Evolutionary conservation across 2,888 invertebrate genomes (phyloP).

Genomic region (Chelonus formosanus): DNA sequence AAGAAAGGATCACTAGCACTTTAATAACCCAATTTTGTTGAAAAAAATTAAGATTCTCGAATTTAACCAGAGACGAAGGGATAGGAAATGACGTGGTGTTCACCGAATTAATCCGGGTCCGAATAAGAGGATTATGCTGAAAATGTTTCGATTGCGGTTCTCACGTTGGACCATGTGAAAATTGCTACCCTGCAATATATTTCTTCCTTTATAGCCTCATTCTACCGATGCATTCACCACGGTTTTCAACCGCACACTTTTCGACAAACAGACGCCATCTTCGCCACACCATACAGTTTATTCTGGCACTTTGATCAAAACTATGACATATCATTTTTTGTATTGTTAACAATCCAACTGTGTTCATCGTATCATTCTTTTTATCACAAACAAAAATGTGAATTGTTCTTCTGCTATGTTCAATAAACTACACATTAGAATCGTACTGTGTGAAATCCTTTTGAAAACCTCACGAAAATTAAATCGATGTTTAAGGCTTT

Average conservation of each 20-base stretch:
- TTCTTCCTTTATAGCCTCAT: slow-evolving; percentile 13
- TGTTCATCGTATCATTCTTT: too few species aligned
- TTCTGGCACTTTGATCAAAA: slow-evolving; percentile 1
- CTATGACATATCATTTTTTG: background rate
- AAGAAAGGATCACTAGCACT: too few species aligned
- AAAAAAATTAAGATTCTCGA: too few species aligned
- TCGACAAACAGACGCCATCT: slow-evolving; percentile 6
- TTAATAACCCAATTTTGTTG: too few species aligned
- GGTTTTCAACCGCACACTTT: background rate
- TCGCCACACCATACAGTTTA: background rate
- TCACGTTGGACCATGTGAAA: slow-evolving; percentile 11
- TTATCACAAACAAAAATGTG: too few species aligned
- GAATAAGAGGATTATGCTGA: slow-evolving; percentile 55
- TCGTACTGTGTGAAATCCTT: too few species aligned
- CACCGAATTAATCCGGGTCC: slow-evolving; percentile 48
- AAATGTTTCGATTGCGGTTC: slow-evolving; percentile 53
- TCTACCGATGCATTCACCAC: slow-evolving; percentile 5
- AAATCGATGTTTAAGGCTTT: too few species aligned
- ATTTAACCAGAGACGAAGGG: background rate
- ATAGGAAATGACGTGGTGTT: slow-evolving; percentile 38
- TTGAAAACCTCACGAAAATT: too few species aligned
- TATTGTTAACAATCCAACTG: background rate
- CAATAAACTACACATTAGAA: too few species aligned
- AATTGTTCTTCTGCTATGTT: too few species aligned
- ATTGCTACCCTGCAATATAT: slow-evolving; percentile 7